phyloP scores from a whole-genome alignment of 1,140 invertebrate species.

The Eciton burchellii region DNA sequence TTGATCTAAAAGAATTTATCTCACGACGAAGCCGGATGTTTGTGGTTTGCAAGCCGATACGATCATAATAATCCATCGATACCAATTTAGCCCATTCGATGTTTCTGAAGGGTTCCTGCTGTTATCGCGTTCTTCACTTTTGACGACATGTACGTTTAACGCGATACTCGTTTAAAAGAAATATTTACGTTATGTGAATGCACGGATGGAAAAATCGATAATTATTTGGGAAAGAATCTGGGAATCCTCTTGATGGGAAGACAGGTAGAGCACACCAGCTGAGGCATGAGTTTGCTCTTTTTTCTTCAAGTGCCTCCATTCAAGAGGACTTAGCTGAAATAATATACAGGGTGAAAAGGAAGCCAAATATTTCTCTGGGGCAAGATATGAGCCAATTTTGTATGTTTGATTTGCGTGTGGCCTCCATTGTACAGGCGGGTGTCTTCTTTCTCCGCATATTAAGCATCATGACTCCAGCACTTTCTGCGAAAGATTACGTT shows the following conservation, averaged over 20 bases:
- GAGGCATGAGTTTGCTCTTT: slow-evolving; percentile 72
- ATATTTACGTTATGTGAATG: slow-evolving; percentile 16
- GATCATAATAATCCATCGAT: slow-evolving; percentile 49
- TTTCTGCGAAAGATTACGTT: slow-evolving; percentile 51
- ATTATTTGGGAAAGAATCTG: background rate
- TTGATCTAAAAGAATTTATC: slow-evolving; percentile 58
- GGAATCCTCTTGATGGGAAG: background rate
- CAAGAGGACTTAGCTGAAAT: slow-evolving; percentile 70
- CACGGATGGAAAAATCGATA: background rate
- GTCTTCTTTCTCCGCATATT: slow-evolving; percentile 60
- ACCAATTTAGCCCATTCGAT: slow-evolving; percentile 30
- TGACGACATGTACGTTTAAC: background rate
- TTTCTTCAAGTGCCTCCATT: slow-evolving; percentile 51
- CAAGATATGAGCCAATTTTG: slow-evolving; percentile 78
- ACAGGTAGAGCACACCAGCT: background rate
- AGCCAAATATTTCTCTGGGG: slow-evolving; percentile 73
- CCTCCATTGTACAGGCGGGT: slow-evolving; percentile 21
- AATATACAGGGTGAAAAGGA: slow-evolving; percentile 73
- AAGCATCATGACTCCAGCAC: slow-evolving; percentile 74
- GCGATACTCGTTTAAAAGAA: background rate
- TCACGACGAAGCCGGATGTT: slow-evolving; percentile 44
- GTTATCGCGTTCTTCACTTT: slow-evolving; percentile 7
- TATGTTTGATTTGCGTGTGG: slow-evolving; percentile 65
- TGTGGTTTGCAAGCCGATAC: slow-evolving; percentile 35
- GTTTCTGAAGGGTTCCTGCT: slow-evolving; percentile 29